Evolutionary conservation across 2,888 invertebrate genomes (phyloP).

Genomic region (Xestia c-nigrum): DNA sequence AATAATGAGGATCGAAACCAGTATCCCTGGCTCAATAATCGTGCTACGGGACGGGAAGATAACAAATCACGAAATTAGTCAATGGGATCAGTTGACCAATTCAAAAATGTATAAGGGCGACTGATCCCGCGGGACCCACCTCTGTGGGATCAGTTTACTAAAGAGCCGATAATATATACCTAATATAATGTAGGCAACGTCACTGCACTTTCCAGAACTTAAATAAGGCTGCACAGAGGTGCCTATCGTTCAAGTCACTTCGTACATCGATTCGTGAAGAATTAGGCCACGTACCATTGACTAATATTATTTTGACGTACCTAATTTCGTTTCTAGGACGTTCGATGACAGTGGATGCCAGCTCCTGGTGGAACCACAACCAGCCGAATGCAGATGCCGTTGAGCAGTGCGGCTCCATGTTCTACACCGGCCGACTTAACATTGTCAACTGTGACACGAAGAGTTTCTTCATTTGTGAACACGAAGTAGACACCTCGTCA

Average conservation of each 20-base stretch:
- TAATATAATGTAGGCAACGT: not conserved
- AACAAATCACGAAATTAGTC: too few species aligned
- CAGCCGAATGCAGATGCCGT: constrained; percentile 40
- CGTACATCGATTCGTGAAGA: not conserved
- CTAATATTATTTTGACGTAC: not conserved
- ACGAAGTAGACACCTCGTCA: not conserved
- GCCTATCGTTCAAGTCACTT: not conserved
- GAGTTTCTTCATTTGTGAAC: constrained; percentile 9
- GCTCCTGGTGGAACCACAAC: not conserved
- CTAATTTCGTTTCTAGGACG: not conserved
- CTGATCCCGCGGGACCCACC: too few species aligned
- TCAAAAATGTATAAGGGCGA: too few species aligned
- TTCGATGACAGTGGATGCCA: not conserved
- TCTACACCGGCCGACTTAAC: not conserved
- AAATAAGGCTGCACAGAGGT: not conserved
- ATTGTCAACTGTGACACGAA: not conserved
- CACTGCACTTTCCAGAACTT: not conserved
- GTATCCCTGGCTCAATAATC: not conserved
- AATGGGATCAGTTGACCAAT: too few species aligned
- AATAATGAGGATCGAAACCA: not conserved
- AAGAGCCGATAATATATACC: not conserved
- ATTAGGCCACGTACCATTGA: constrained; percentile 1
- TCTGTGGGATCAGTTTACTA: too few species aligned
- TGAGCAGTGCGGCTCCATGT: constrained; percentile 7
- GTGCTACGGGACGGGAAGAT: not conserved